Evolutionary conservation across 1,140 invertebrate genomes (phyloP), one percentile per base, ranked within the genome.

Genomic region (Lasioglossum albipes): DNA sequence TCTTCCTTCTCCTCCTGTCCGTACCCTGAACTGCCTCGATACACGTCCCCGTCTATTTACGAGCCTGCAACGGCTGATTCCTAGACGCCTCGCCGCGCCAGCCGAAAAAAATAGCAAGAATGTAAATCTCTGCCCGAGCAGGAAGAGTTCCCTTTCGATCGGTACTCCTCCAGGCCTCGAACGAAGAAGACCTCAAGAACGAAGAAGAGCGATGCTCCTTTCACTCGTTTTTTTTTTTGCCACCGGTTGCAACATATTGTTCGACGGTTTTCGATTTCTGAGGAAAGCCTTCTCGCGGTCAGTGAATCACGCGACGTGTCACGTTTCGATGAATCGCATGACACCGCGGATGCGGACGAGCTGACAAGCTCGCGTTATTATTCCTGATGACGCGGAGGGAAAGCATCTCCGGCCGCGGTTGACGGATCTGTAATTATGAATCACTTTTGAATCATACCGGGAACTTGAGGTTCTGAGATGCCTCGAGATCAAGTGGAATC

Each of bases 1-100:
- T 70, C 62, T 65, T 57, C 65, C 59, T 78, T 41, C 59, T 59
- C 22, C 67, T 16, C 20, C 49, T 45, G 10, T 49, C 36, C 54
- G 12, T 45, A 42, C 27, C 27, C 54, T 13, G 54, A 45, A 41
- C 72, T 41, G 61, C 68, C 10, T 1, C 6, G 67, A 10, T 54
- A 22, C 20, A 16, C 52, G 31, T 59, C 57, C 57, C 2, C 70
- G 66, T n/a, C 13, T 59, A 41, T 65, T 66, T 42, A 72, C 71
- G 41, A n/a, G 27, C 10, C n/a, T 36, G 52, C 42, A 49, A 10
- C 4, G 31, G 5, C 9, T 6, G 67, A 59, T 71, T 66, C 16
- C 61, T 49, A 22, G 22, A 7, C 52, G 62, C 52, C 70, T 27
- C 20, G 3, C 9, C 27, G 27, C 18, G 45, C 45, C 10, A 49